phyloP scores from a whole-genome alignment of 2,113 vertebrate species.

The Melanerpes aurifrons region DNA sequence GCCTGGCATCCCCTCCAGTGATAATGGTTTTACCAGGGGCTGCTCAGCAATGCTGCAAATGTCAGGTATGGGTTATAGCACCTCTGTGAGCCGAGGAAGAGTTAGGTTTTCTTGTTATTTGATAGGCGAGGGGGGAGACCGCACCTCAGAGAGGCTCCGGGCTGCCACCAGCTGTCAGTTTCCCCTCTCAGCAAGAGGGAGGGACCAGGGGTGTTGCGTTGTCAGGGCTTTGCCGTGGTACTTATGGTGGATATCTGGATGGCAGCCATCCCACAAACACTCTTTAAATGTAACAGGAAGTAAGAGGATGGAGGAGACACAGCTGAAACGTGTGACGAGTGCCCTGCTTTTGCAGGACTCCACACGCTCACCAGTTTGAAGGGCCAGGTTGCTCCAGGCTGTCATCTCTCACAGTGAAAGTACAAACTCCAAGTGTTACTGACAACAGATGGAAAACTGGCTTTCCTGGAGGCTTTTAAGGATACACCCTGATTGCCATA shows the following conservation, averaged over 20 bases:
- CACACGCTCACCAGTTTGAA: neutral
- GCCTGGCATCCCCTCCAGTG: neutral
- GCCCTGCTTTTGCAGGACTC: neutral
- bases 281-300: neutral
- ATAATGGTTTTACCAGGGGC: neutral
- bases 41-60: neutral
- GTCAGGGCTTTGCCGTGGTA: neutral
- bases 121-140: neutral
- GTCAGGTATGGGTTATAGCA: neutral
- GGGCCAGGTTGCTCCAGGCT: neutral
- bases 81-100: neutral
- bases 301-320: neutral
- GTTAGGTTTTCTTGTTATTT: neutral
- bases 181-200: neutral
- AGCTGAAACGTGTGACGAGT: neutral
- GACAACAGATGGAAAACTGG: neutral
- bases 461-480: neutral
- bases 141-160: neutral
- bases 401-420: neutral
- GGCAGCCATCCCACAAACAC: neutral
- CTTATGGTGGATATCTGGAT: neutral
- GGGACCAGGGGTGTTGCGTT: accelerated
- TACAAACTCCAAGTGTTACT: neutral
- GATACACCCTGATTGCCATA: neutral
- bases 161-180: neutral